A percentile compares a stretch with the other conserved stretches of the same genome.
These are phyloP conservation scores for Anguilla japonica DNA, from an alignment of 2,113 vertebrate genomes.

Conservation along the genomic window DNA sequence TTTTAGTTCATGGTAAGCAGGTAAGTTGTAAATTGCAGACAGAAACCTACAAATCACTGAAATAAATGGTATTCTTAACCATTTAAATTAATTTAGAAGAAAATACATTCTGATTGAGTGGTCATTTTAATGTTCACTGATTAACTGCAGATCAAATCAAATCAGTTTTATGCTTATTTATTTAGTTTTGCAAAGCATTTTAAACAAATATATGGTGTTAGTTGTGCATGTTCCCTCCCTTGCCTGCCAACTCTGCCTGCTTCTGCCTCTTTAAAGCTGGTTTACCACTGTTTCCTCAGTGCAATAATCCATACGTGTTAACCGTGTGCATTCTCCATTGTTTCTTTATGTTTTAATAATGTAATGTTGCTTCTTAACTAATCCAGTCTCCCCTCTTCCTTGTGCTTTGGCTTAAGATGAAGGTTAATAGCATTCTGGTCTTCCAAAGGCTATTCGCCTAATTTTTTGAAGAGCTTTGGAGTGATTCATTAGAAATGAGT, in stretches of 20 bases:
- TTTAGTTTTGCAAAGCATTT: background rate
- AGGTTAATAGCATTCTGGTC: background rate
- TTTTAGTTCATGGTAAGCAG: conserved; percentile 99
- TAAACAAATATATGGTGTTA: background rate
- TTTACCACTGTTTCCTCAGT: background rate
- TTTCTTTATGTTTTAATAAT: background rate
- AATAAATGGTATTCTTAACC: conserved; percentile 27
- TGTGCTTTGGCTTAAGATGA: background rate
- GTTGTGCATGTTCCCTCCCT: background rate
- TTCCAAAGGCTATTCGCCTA: background rate
- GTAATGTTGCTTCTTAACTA: background rate
- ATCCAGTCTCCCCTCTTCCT: background rate
- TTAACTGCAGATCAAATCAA: conserved; percentile 3
- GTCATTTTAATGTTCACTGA: conserved; percentile 72
- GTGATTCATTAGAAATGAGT: background rate
- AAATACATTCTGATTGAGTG: background rate
- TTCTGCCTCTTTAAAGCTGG: background rate
- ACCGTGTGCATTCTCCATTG: background rate
- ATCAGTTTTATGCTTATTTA: background rate
- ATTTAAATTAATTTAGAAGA: background rate
- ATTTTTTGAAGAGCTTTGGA: background rate
- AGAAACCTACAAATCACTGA: background rate
- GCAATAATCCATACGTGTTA: background rate
- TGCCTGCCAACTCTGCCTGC: background rate
- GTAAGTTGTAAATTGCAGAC: conserved; percentile 77